Evolutionary conservation across 2,113 vertebrate genomes (phyloP).

Genomic region (Mionectes macconnelli): DNA sequence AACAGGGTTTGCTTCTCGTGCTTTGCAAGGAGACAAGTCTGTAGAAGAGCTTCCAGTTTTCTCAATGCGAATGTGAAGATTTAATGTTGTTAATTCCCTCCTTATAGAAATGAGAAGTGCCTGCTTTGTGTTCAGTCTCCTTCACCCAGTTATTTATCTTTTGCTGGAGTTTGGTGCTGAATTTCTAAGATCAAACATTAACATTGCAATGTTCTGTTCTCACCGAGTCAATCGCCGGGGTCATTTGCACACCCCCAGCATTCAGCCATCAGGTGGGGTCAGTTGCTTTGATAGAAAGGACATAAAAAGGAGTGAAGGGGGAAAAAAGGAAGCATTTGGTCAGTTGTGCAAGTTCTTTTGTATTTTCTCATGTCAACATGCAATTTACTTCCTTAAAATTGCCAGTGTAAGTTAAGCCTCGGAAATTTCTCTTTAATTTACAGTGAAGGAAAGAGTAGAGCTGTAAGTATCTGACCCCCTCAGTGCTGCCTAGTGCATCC

Average conservation of each 20-base stretch:
- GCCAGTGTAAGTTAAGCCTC: background rate
- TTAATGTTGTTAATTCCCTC: background rate
- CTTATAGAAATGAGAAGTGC: background rate
- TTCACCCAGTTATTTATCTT: background rate
- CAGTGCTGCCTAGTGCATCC: background rate
- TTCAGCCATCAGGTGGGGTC: background rate
- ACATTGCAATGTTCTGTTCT: background rate
- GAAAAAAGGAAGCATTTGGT: background rate
- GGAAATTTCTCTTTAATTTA: background rate
- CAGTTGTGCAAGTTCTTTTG: background rate
- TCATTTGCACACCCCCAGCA: background rate
- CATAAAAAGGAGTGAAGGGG: background rate
- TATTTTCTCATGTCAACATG: background rate
- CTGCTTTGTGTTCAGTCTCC: background rate
- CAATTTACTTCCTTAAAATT: background rate
- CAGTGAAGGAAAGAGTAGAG: background rate
- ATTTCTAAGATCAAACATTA: constrained; percentile 6
- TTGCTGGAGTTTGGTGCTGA: background rate
- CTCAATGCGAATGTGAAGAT: background rate
- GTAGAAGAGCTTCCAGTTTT: background rate
- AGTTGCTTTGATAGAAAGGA: background rate
- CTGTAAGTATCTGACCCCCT: rapidly evolving
- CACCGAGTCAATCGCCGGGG: rapidly evolving
- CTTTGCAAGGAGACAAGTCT: background rate
- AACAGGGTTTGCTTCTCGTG: background rate